Evolutionary conservation across 2,113 vertebrate genomes (phyloP).

Genomic region (Anser brachyrhynchus): DNA sequence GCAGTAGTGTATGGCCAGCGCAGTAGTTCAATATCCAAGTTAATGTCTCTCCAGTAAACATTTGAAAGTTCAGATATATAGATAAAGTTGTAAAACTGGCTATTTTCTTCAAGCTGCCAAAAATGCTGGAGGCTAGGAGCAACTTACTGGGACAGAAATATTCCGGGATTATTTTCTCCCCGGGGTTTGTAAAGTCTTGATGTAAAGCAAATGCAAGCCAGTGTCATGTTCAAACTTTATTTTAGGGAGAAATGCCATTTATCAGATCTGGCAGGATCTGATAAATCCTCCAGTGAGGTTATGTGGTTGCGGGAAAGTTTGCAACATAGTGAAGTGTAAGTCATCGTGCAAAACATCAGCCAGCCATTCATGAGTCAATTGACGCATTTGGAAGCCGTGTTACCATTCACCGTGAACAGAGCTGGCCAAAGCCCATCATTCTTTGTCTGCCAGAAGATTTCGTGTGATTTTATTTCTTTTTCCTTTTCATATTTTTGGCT

Average conservation of each 20-base stretch:
- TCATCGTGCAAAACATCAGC: not conserved
- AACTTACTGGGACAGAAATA: not conserved
- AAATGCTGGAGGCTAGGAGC: not conserved
- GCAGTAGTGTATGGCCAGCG: not conserved
- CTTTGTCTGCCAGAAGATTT: not conserved
- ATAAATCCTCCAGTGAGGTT: not conserved
- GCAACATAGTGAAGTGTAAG: not conserved
- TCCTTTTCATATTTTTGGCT: not conserved
- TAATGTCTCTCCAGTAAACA: not conserved
- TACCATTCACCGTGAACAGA: not conserved
- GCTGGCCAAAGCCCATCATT: not conserved
- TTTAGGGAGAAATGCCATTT: not conserved
- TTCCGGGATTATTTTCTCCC: not conserved
- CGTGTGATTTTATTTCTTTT: no score
- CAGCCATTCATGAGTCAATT: not conserved
- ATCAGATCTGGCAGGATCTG: not conserved
- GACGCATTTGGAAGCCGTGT: constrained; percentile 1
- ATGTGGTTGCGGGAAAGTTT: not conserved
- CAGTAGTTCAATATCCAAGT: not conserved
- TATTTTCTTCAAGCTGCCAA: not conserved
- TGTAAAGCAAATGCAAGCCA: not conserved
- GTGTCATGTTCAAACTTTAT: not conserved
- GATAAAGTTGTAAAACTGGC: not conserved
- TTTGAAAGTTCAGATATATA: not conserved
- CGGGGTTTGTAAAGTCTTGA: not conserved